These are phyloP conservation scores for Dendrocopos noguchii DNA, from an alignment of 2,113 vertebrate genomes.

Conservation along the genomic window DNA sequence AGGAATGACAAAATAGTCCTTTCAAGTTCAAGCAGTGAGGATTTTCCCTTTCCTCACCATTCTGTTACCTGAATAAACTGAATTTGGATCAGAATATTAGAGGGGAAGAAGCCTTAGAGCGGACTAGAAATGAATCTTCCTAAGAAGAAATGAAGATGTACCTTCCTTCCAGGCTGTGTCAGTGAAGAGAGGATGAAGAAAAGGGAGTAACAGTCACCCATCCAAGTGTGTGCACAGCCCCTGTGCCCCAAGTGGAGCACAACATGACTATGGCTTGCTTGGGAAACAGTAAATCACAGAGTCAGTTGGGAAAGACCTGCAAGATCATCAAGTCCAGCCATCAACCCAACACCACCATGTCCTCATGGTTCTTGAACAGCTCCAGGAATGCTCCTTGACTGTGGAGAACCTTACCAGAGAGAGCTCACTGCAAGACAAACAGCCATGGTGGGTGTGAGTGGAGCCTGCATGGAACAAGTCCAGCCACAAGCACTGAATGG, in stretches of 20 bases:
- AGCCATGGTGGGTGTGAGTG: background rate
- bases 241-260: background rate
- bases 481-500: no score
- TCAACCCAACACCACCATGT: no score
- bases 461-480: background rate
- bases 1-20: background rate
- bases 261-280: background rate
- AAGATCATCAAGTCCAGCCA: no score
- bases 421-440: background rate
- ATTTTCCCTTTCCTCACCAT: background rate
- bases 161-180: fast-evolving
- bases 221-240: background rate
- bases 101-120: background rate
- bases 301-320: no score
- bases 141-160: background rate
- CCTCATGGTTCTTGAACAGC: no score
- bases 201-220: background rate
- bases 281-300: background rate
- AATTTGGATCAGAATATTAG: background rate
- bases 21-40: background rate
- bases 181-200: background rate
- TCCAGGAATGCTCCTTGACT: fast-evolving
- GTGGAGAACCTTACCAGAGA: background rate
- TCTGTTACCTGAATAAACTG: background rate
- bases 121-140: background rate